Base-by-base conservation (phyloP, 2,113 vertebrate genomes). In the Lanius collurio region DNA sequence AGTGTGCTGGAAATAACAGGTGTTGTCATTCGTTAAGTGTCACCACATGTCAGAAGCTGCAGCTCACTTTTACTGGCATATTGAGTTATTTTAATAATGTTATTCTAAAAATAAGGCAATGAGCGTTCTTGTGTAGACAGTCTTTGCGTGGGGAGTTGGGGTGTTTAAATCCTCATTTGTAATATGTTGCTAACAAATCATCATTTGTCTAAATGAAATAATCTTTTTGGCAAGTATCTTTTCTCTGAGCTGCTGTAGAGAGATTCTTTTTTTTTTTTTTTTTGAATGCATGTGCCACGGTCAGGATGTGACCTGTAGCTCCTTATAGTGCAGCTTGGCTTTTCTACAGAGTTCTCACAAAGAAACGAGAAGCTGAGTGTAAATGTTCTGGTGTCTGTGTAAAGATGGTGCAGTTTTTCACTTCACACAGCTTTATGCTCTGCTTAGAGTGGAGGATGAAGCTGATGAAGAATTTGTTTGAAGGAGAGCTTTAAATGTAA, bases 161-260 rank as follows among this genome's bases (percentile, higher is more conserved):
- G 15, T n/a, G 49, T 69, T 87, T 57, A 42, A 28, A 52, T 89
- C n/a, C 68, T 59, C 7, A 4, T 70, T 68, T 59, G 17, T 57
- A 31, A 78, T 31, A 5, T 0, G 0, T 22, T 89, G 39, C 60
- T 67, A 5, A 3, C 19, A 56, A 53, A 13, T 42, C 5, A 10
- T 49, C 18, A 3, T 68, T 50, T 83, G 11, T 39, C 39, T 37
- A 4, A 73, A 26, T 65, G n/a, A 85, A 77, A 13, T 67, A 9
- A 1, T 37, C 27, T 15, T 60, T 75, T 53, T 68, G 60, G 31
- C 31, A 82, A 37, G 9, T 11, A 3, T 22, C 9, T 47, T 47
- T 77, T 75, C n/a, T 46, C 44, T 65, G 49, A 30, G 31, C 23
- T 64, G 18, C 19, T 76, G 4, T 31, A 64, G 52, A 44, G 57